A percentile compares a stretch with the other conserved stretches of the same genome.
These are phyloP conservation scores for Rutpela maculata DNA, from an alignment of 2,888 invertebrate genomes.

Conservation along the genomic window DNA sequence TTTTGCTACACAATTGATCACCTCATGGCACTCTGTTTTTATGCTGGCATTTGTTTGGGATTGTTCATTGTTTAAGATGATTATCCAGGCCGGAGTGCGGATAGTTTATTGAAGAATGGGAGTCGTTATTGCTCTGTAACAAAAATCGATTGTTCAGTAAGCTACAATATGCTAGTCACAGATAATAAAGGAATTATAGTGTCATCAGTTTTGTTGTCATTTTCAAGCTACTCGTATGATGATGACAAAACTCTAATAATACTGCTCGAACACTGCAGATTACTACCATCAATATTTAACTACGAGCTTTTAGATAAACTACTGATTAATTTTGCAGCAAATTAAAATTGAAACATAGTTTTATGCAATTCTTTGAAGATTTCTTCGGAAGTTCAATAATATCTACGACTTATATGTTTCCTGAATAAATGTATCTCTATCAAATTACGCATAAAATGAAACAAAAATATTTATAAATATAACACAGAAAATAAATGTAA, in stretches of 20 bases:
- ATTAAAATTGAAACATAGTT: too few relatives aligned
- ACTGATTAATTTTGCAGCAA: too few relatives aligned
- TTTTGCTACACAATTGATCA: conserved; percentile 30
- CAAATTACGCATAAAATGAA: too few relatives aligned
- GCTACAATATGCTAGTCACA: background rate
- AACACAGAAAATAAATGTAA: too few relatives aligned
- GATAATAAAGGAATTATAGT: background rate
- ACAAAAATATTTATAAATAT: too few relatives aligned
- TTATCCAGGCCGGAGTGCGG: background rate
- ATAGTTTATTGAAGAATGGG: background rate
- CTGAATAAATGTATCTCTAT: too few relatives aligned
- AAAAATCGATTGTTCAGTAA: conserved; percentile 19
- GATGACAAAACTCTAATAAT: background rate
- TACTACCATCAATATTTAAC: too few relatives aligned
- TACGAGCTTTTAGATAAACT: too few relatives aligned
- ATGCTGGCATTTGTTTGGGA: background rate
- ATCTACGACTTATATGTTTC: too few relatives aligned
- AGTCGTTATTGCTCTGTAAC: conserved; percentile 18
- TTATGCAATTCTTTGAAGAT: too few relatives aligned
- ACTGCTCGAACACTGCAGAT: too few relatives aligned
- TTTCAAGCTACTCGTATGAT: background rate
- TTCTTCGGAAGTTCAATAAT: too few relatives aligned
- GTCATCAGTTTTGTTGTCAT: background rate
- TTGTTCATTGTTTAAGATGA: conserved; percentile 18
- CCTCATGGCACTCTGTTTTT: conserved; percentile 18